Base-by-base conservation (phyloP, 2,888 invertebrate genomes). In the Plagodis pulveraria region DNA sequence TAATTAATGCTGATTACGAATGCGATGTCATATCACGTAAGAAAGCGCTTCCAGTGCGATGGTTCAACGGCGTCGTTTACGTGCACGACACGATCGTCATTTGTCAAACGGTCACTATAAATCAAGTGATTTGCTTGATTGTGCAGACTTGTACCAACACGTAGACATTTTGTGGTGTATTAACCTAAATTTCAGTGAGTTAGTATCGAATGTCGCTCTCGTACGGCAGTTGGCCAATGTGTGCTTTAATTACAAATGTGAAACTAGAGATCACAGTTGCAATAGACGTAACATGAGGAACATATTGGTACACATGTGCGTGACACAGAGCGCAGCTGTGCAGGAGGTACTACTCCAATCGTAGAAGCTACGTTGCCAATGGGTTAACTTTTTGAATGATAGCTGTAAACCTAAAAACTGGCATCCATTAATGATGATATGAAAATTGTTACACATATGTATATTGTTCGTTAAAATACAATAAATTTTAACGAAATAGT, bases 11-110 rank as follows among this genome's bases (percentile, higher is more conserved):
- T 40, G 48, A 50, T 60, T 55, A 56, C 51, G 48, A 7, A 44
- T 32, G 74, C 72, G 72, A 76, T 72, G 65, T 69, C 65, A 67
- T 63, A 72, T 74, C 77, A 78, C 74, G 76, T 79, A 84, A 81
- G 86, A 86, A 85, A 86, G 84, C 76, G 79, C 74, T 76, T 76
- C 72, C 73, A 22, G 63, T 10, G 61, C 70, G 70, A 32, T 36
- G 43, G 60, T 67, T 66, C 52, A 66, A 54, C 63, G 68, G 63
- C 66, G 63, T 68, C 62, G 50, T 58, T 61, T 53, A 70, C 71
- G 69, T 71, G 73, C 70, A 74, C 74, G 68, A 65, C 59, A 61
- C 58, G 60, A 64, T 64, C 68, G 68, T 47, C 34, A 64, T 63
- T 69, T 65, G 68, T 69, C 67, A 69, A 69, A 54, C 69, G 63